These are phyloP conservation scores for Phthorimaea operculella DNA, from an alignment of 1,140 invertebrate genomes.

Conservation along the genomic window DNA sequence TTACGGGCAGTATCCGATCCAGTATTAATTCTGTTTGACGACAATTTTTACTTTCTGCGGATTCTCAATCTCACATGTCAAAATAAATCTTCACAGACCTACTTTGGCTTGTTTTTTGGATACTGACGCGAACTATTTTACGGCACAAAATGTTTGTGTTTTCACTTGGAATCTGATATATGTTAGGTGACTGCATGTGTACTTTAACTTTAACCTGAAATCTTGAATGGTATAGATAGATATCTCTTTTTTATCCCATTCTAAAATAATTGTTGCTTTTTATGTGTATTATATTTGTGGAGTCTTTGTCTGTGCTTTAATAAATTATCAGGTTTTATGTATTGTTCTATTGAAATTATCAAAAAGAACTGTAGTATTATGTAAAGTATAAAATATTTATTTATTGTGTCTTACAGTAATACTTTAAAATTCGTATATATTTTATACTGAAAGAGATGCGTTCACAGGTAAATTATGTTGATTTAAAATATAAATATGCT, in stretches of 20 bases:
- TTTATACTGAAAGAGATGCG: no score
- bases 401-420: not conserved
- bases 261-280: not conserved
- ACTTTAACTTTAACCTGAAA: not conserved
- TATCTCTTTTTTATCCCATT: not conserved
- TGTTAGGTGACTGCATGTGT: not conserved
- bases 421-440: no score
- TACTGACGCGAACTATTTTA: not conserved
- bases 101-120: not conserved
- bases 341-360: not conserved
- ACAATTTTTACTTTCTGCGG: no score
- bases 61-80: no score
- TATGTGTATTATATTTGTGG: not conserved
- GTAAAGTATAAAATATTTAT: not conserved
- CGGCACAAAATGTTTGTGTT: not conserved
- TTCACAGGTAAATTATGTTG: not conserved
- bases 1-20: no score
- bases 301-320: not conserved
- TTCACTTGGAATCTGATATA: not conserved
- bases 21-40: no score
- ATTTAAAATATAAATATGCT: not conserved
- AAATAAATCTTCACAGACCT: no score
- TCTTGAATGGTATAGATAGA: not conserved
- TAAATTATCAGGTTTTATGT: not conserved
- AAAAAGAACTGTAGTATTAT: not conserved